These are phyloP conservation scores for Pampus argenteus DNA, from an alignment of 2,797 vertebrate species.

Conservation along the genomic window DNA sequence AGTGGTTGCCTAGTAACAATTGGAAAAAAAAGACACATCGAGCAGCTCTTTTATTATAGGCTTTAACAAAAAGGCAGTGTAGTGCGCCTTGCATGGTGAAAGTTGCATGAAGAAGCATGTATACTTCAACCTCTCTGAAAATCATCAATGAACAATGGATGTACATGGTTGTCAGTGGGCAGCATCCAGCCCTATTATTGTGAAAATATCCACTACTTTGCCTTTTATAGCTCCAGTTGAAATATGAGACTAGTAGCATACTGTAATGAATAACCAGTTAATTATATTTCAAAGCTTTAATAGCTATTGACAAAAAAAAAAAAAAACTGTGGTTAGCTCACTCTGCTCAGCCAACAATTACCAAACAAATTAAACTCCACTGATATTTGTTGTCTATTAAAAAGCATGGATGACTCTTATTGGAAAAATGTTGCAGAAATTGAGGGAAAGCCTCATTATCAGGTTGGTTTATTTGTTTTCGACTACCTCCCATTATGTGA, in stretches of 20 bases:
- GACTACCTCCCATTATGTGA: conserved; percentile 54
- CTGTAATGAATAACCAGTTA: conserved; percentile 64
- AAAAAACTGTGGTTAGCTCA: conserved; percentile 38
- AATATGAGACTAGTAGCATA: conserved; percentile 34
- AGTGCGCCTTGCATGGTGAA: too few relatives aligned
- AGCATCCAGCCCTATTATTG: neutral
- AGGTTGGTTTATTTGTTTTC: conserved; percentile 69
- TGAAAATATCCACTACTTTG: neutral
- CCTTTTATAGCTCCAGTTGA: conserved; percentile 33
- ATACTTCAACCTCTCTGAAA: neutral
- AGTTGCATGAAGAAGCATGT: too few relatives aligned
- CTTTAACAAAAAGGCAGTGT: too few relatives aligned
- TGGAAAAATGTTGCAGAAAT: conserved; percentile 63
- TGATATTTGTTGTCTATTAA: conserved; percentile 69
- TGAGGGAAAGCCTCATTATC: conserved; percentile 77
- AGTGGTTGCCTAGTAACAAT: too few relatives aligned
- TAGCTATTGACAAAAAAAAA: conserved; percentile 76
- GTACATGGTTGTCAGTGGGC: too few relatives aligned
- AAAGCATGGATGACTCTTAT: conserved; percentile 69
- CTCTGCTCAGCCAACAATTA: conserved; percentile 61
- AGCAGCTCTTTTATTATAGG: too few relatives aligned
- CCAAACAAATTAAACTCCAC: conserved; percentile 65
- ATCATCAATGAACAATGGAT: neutral
- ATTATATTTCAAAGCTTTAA: conserved; percentile 67
- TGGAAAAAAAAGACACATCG: too few relatives aligned